Evolutionary conservation across 2,888 invertebrate genomes (phyloP).

Genomic region (Pheosia gnoma): DNA sequence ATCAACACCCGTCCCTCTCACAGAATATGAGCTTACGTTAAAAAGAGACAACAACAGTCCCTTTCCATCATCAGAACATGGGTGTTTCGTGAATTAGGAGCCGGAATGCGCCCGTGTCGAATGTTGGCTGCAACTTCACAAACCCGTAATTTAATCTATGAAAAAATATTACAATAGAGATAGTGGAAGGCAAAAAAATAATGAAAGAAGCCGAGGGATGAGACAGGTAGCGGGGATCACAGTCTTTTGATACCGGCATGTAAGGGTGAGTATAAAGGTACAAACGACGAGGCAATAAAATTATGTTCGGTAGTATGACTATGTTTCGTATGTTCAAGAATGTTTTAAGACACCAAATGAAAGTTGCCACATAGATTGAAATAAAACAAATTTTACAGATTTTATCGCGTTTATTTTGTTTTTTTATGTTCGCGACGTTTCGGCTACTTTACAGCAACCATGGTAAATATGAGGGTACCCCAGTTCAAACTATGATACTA

Average conservation of each 20-base stretch:
- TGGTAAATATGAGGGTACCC: too few species aligned
- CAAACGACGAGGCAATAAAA: conserved; percentile 29
- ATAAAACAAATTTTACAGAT: too few species aligned
- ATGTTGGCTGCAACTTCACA: conserved; percentile 76
- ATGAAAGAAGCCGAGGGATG: conserved; percentile 73
- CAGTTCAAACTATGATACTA: too few species aligned
- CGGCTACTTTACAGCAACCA: too few species aligned
- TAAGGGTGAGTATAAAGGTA: conserved; percentile 27
- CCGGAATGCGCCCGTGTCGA: conserved; percentile 76
- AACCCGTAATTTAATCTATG: conserved; percentile 73
- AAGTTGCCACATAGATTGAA: too few species aligned
- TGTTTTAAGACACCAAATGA: not conserved
- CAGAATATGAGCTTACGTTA: conserved; percentile 2
- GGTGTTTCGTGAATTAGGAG: conserved; percentile 70
- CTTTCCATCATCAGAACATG: conserved; percentile 31
- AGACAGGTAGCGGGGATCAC: conserved; percentile 73
- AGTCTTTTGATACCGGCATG: conserved; percentile 45
- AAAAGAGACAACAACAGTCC: conserved; percentile 23
- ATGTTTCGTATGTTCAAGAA: not conserved
- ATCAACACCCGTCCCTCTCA: conserved; percentile 24
- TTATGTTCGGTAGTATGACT: conserved; percentile 4
- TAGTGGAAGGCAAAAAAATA: conserved; percentile 56
- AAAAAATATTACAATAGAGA: conserved; percentile 68
- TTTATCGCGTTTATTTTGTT: too few species aligned
- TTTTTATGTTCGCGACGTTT: too few species aligned